Percentiles rank a stretch among this genome's conserved stretches.
Evolutionary conservation across 2,888 invertebrate genomes (phyloP).

Genomic region (Philhelius pedissequus): DNA sequence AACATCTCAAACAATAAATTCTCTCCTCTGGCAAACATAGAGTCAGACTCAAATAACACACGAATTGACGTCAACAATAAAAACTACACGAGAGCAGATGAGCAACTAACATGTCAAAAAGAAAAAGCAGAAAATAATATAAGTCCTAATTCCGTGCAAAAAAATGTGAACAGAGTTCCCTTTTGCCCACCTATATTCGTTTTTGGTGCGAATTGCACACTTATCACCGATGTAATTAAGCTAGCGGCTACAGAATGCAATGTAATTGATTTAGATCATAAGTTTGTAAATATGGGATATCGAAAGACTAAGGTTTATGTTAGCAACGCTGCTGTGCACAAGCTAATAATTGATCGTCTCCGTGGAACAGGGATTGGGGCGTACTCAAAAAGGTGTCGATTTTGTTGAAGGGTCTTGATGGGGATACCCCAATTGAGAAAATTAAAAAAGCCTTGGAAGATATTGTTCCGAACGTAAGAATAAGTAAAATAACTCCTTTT

Average conservation of each 20-base stretch:
- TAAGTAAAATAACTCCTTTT: constrained; percentile 18
- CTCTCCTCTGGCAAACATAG: not conserved
- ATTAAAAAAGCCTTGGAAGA: not conserved
- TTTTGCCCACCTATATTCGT: constrained; percentile 2
- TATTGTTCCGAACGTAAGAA: constrained; percentile 2
- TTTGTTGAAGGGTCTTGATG: constrained; percentile 22
- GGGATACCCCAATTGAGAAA: not conserved
- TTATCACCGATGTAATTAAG: not conserved
- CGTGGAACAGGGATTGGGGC: constrained; percentile 1
- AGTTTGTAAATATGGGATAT: not conserved
- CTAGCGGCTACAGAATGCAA: not conserved
- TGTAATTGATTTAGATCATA: not conserved
- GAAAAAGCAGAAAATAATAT: not conserved
- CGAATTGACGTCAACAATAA: not conserved
- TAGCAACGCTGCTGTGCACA: not conserved
- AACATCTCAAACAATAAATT: constrained; percentile 5
- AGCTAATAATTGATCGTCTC: constrained; percentile 1
- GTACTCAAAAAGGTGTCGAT: constrained; percentile 7
- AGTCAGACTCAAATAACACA: not conserved
- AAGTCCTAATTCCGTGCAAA: not conserved
- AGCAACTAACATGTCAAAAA: not conserved
- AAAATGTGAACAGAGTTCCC: not conserved
- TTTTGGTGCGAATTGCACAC: constrained; percentile 1
- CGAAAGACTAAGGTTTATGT: constrained; percentile 15
- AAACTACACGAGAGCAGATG: not conserved